Percentiles rank a stretch among this genome's conserved stretches.
Evolutionary conservation across 2,797 vertebrate genomes (phyloP).

Genomic region (Pristis pectinata): DNA sequence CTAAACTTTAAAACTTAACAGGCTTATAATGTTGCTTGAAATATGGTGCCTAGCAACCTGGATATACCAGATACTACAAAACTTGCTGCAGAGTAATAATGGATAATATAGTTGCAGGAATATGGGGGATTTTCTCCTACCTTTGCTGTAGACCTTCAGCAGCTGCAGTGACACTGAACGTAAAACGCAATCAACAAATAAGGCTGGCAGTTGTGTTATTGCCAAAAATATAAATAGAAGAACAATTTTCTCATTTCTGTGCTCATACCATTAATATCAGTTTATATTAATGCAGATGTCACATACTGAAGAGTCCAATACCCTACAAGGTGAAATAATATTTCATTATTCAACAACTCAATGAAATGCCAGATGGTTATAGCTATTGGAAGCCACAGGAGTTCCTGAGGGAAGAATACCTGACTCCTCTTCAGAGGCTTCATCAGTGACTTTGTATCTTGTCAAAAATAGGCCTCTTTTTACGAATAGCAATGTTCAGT

Average conservation of each 20-base stretch:
- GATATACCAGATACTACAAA: not conserved
- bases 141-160: not conserved
- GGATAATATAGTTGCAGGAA: not conserved
- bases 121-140: not conserved
- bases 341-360: not conserved
- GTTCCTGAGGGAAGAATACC: not conserved
- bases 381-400: not conserved
- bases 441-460: not conserved
- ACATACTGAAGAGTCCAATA: not conserved
- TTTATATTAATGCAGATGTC: not conserved
- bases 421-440: not conserved
- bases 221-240: not conserved
- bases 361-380: not conserved
- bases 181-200: too few species aligned
- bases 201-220: too few species aligned
- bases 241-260: not conserved
- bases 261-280: not conserved
- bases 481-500: not conserved
- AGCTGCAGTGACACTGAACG: not conserved
- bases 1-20: not conserved
- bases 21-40: conserved; percentile 2
- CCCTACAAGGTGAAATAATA: not conserved
- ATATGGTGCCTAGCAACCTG: not conserved
- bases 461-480: not conserved
- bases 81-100: too few species aligned